phyloP scores from a whole-genome alignment of 30 jellyfish, hydroid and myxozoan genomes.

The Sanderia malayensis region DNA sequence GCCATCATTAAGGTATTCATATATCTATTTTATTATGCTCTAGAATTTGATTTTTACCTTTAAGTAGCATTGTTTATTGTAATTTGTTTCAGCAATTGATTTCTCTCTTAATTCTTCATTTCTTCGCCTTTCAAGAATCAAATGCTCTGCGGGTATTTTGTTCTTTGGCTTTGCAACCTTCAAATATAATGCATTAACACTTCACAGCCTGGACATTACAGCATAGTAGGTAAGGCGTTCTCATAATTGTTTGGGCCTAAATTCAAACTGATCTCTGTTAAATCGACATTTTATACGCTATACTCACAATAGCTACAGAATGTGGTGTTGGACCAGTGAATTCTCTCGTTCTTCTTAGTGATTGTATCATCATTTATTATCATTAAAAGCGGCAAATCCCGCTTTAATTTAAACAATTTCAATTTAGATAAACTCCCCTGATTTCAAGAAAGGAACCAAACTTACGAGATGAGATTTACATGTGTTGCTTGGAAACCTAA shows the following conservation, averaged over 20 bases:
- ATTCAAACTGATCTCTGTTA: too few species aligned
- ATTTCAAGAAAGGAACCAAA: too few species aligned
- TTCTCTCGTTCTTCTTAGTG: constrained; percentile 79
- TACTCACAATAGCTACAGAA: constrained; percentile 97
- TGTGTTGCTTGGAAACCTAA: too few species aligned
- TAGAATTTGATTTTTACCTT: constrained; percentile 44
- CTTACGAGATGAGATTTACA: too few species aligned
- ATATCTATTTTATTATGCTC: too few species aligned
- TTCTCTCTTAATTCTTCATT: constrained; percentile 80
- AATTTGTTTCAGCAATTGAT: constrained; percentile 70
- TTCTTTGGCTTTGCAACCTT: constrained; percentile 80
- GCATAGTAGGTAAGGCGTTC: too few species aligned
- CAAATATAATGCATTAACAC: background rate
- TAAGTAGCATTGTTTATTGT: constrained; percentile 62
- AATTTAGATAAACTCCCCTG: too few species aligned
- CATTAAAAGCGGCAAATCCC: too few species aligned
- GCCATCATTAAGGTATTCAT: too few species aligned
- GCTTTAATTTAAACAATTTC: too few species aligned
- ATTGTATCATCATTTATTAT: constrained; percentile 69
- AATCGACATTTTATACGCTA: too few species aligned
- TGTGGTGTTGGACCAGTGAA: constrained; percentile 99
- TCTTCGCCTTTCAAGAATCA: constrained; percentile 81
- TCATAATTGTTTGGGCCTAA: too few species aligned
- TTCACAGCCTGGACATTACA: background rate
- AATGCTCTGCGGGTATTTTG: constrained; percentile 87